Percentiles rank a stretch among this genome's conserved stretches.
Evolutionary conservation across 2,888 invertebrate genomes (phyloP).

Genomic region (Tinea pellionella): DNA sequence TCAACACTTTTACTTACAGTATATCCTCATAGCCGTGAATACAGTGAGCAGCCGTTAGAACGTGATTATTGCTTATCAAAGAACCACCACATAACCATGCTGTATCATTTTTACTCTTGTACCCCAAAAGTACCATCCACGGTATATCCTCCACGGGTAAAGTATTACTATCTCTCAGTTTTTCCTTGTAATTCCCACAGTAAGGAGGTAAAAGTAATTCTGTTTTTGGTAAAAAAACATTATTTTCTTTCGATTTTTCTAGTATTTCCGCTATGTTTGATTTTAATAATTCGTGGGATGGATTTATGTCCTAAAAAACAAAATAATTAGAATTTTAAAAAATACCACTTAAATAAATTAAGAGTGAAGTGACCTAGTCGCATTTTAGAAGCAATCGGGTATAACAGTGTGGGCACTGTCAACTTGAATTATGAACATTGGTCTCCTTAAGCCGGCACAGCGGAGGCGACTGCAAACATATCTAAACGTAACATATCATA

Average conservation of each 20-base stretch:
- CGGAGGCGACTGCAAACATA: no score
- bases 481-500: no score
- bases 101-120: conserved; percentile 48
- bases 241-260: not conserved
- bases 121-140: conserved; percentile 83
- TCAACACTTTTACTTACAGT: no score
- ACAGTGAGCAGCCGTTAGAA: conserved; percentile 85
- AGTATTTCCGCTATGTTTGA: not conserved
- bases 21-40: conserved; percentile 67
- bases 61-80: conserved; percentile 74
- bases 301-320: not conserved
- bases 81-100: conserved; percentile 76
- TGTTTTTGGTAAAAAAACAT: not conserved
- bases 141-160: conserved; percentile 40
- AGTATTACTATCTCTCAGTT: not conserved
- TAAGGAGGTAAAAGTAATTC: not conserved
- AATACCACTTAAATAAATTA: no score
- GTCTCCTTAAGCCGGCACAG: no score
- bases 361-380: no score
- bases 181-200: not conserved
- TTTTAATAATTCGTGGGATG: not conserved
- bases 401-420: no score
- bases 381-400: no score
- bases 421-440: no score
- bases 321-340: no score